Base-by-base conservation (phyloP, 2,888 invertebrate genomes). In the Rhimphoctona megacephalus region DNA sequence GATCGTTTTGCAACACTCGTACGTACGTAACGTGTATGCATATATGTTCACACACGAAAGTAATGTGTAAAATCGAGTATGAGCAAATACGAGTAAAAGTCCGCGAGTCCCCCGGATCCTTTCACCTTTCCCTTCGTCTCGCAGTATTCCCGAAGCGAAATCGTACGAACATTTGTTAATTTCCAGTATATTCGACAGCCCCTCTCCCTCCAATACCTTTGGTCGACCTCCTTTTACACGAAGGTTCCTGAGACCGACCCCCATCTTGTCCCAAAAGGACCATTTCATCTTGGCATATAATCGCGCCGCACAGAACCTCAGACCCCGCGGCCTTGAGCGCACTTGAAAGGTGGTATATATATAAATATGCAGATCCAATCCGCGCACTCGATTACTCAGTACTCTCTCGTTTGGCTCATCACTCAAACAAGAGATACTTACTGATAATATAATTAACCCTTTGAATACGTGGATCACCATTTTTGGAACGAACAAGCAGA, bases 191-290 rank as follows among this genome's bases (percentile, higher is more conserved):
- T 90, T 93, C 90, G 91, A 90, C 89, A 87, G 85, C 88, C 87
- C 89, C 84, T 33, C 87, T n/a, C 82, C 85, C 85, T 86, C 87
- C 69, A 25, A 46, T 74, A 78, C 87, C 87, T 89, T 89, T 87
- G 91, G 83, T 90, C 90, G 91, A 92, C 92, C 92, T 93, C 91
- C 92, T 92, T 92, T 92, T 93, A 92, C 92, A 93, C 90, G 92
- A 88, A 89, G 89, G 88, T 87, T 88, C 89, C 83, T 61, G 39
- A 73, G 69, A 81, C 82, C 80, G 87, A 73, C 52, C 72, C 78
- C 46, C 77, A 25, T 77, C 80, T 79, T 57, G 25, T 85, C 46
- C 78, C 83, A 89, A 89, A 91, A 91, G 90, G 88, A 88, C 86
- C 88, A 88, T 90, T 86, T 54, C 73, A 64, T 72, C 69, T 72